These are phyloP conservation scores for Argyrosomus japonicus DNA, from an alignment of 2,113 vertebrate genomes.

Conservation along the genomic window DNA sequence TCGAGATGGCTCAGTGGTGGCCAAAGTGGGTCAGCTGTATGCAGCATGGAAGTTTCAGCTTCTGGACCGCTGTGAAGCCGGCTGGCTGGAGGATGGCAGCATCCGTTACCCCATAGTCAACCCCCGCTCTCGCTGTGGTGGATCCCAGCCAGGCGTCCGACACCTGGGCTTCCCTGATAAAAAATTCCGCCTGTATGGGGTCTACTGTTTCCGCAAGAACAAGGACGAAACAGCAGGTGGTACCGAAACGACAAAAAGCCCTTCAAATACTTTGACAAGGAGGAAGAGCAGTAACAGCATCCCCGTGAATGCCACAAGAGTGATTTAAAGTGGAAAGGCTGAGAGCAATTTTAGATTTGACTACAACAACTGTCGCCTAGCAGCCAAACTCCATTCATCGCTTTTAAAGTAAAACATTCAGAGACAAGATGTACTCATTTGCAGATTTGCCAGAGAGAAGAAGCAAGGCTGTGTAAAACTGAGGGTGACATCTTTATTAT, in stretches of 20 bases:
- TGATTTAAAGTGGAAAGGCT: conserved; percentile 51
- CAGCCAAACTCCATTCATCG: conserved; percentile 65
- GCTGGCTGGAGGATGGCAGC: conserved; percentile 94
- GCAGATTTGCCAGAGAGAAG: conserved; percentile 46
- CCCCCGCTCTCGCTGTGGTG: conserved; percentile 91
- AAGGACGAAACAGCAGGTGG: conserved; percentile 38
- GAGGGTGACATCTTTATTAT: conserved; percentile 63
- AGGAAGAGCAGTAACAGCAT: conserved; percentile 50
- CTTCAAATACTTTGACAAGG: conserved; percentile 17
- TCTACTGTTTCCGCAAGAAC: conserved; percentile 89
- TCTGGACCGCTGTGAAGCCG: conserved; percentile 93
- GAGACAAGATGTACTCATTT: conserved; percentile 62
- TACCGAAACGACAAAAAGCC: conserved; percentile 1
- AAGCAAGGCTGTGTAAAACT: conserved; percentile 54
- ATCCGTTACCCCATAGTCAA: conserved; percentile 97
- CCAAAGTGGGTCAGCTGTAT: conserved; percentile 95
- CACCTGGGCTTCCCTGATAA: conserved; percentile 94
- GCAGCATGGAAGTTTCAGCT: conserved; percentile 95
- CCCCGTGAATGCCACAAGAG: conserved; percentile 51
- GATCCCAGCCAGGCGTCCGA: conserved; percentile 89
- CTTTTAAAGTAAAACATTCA: conserved; percentile 62
- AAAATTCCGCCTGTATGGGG: conserved; percentile 92
- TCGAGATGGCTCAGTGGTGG: conserved; percentile 85
- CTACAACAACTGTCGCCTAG: conserved; percentile 48
- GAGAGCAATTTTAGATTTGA: conserved; percentile 54